Evolutionary conservation across 2,113 vertebrate genomes (phyloP).

Genomic region (Oryzias curvinotus): DNA sequence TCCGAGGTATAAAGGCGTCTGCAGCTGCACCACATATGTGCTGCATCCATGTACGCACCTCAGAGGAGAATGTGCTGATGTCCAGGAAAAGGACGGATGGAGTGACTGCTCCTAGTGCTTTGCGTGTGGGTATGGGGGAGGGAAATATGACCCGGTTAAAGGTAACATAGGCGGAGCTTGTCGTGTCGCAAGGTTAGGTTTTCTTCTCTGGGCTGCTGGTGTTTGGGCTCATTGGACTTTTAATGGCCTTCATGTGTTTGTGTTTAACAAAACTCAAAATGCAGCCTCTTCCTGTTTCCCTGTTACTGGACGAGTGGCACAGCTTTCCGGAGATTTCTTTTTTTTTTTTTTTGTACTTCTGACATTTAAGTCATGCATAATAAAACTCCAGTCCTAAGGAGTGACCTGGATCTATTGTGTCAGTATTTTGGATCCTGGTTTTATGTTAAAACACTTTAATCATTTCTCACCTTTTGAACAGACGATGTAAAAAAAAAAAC

Average conservation of each 20-base stretch:
- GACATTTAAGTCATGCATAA: too few species aligned
- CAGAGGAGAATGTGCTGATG: constrained; percentile 68
- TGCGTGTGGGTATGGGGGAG: constrained; percentile 49
- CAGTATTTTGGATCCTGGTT: too few species aligned
- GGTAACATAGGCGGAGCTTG: constrained; percentile 16
- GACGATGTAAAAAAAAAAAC: too few species aligned
- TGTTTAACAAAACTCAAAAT: constrained; percentile 11
- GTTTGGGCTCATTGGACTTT: constrained; percentile 47
- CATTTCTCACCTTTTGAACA: background rate
- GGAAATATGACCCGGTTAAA: constrained; percentile 42
- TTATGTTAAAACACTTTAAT: background rate
- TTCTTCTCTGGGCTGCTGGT: constrained; percentile 29
- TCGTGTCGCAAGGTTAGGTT: background rate
- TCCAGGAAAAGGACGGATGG: constrained; percentile 40
- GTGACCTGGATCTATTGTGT: too few species aligned
- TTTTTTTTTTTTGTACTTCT: background rate
- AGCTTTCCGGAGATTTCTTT: background rate
- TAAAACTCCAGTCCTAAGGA: too few species aligned
- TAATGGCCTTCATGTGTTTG: constrained; percentile 22
- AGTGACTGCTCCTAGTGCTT: constrained; percentile 48
- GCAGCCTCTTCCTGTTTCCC: constrained; percentile 18
- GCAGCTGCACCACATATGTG: constrained; percentile 39
- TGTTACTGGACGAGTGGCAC: background rate
- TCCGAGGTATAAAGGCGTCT: constrained; percentile 14
- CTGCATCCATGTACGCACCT: constrained; percentile 52